Conservation (phyloP, 2,888 invertebrate species). For the Drosophila conformis region DNA sequence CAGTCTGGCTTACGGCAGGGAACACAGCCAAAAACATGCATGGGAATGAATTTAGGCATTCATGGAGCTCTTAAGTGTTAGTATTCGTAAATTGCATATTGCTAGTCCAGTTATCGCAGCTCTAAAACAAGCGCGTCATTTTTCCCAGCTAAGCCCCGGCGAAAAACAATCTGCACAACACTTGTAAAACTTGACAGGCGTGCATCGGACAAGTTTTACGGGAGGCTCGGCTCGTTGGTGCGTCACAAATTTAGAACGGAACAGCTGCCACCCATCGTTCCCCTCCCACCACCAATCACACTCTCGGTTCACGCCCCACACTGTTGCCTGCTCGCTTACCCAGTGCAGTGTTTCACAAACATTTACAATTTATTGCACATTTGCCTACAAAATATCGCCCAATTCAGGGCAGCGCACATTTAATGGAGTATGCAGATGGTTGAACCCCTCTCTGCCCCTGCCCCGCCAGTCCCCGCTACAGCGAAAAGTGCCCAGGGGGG, state of each 20-base stretch:
- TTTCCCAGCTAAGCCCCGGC: slow-evolving; percentile 38
- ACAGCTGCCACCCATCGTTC: slow-evolving; percentile 46
- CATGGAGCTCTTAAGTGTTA: slow-evolving; percentile 12
- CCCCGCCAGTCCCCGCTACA: background rate
- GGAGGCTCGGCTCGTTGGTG: slow-evolving; percentile 50
- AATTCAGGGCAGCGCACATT: slow-evolving; percentile 63
- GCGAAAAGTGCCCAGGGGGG: slow-evolving; percentile 2
- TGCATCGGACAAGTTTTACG: slow-evolving; percentile 76
- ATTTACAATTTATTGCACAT: slow-evolving; percentile 82
- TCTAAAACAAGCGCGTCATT: slow-evolving; percentile 57
- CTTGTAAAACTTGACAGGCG: slow-evolving; percentile 80
- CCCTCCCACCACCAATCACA: background rate
- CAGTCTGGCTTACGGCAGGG: background rate
- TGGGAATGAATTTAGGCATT: slow-evolving; percentile 9
- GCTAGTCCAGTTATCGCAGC: slow-evolving; percentile 61
- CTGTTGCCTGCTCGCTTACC: background rate
- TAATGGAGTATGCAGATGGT: slow-evolving; percentile 70
- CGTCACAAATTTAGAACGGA: slow-evolving; percentile 60
- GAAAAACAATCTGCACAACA: slow-evolving; percentile 76
- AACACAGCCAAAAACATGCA: background rate
- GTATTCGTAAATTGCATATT: slow-evolving; percentile 64
- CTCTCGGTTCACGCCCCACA: background rate
- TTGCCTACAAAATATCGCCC: slow-evolving; percentile 80
- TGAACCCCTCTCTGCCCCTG: background rate
- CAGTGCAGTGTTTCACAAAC: slow-evolving; percentile 59